A percentile compares a stretch with the other conserved stretches of the same genome.
phyloP scores from a whole-genome alignment of 1,140 invertebrate species.

The Papilio polyxenes region DNA sequence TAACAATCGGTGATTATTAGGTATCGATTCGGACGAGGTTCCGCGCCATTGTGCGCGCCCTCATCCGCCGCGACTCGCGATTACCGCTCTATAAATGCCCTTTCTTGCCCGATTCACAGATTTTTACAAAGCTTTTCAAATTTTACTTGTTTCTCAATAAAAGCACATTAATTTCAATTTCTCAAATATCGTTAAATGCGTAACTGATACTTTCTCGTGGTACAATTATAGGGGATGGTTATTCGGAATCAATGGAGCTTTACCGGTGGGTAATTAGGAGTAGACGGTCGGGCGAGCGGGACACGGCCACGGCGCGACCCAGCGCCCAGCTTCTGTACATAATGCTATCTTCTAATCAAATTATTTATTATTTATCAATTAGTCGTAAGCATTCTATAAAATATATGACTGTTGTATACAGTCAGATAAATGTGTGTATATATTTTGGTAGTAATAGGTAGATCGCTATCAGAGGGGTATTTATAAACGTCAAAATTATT shows the following conservation, averaged over 20 bases:
- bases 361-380: constrained; percentile 79
- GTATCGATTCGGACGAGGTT: constrained; percentile 66
- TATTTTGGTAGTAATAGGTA: constrained; percentile 50
- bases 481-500: constrained; percentile 38
- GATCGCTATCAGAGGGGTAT: constrained; percentile 44
- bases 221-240: constrained; percentile 62
- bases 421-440: constrained; percentile 65
- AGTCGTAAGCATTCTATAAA: constrained; percentile 62
- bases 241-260: constrained; percentile 59
- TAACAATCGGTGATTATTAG: constrained; percentile 73
- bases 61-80: constrained; percentile 56
- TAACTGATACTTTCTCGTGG: constrained; percentile 53
- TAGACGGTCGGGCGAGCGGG: constrained; percentile 46
- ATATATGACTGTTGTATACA: constrained; percentile 56
- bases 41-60: constrained; percentile 62
- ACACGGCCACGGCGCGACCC: constrained; percentile 47
- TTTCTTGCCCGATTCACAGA: constrained; percentile 56
- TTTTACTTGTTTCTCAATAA: constrained; percentile 49
- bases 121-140: constrained; percentile 52
- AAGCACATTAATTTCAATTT: constrained; percentile 31
- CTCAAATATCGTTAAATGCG: constrained; percentile 38
- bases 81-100: constrained; percentile 65
- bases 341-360: constrained; percentile 70
- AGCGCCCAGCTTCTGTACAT: constrained; percentile 76
- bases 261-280: constrained; percentile 54